These are phyloP conservation scores for Drosophila baimaii DNA, from an alignment of 1,140 invertebrate genomes.

Conservation along the genomic window DNA sequence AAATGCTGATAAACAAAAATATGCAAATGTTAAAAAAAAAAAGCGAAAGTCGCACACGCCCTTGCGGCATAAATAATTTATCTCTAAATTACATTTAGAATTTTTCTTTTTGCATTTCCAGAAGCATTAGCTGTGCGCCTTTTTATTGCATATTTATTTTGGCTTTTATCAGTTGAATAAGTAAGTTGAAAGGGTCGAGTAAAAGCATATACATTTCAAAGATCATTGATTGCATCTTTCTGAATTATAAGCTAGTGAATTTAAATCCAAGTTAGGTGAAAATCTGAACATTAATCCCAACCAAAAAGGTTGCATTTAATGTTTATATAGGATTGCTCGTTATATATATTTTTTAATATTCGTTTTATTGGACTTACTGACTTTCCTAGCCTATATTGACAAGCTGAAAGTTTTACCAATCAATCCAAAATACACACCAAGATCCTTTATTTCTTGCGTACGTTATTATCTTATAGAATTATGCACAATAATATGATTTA, in stretches of 20 bases:
- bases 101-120: background rate
- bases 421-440: too few relatives aligned
- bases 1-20: conserved; percentile 21
- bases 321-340: too few relatives aligned
- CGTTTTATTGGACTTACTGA: too few relatives aligned
- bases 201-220: background rate
- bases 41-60: conserved; percentile 17
- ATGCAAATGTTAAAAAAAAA: conserved; percentile 46
- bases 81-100: conserved; percentile 10
- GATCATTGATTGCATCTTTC: background rate
- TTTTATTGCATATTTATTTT: conserved; percentile 1
- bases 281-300: background rate
- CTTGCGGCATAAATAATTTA: conserved; percentile 14
- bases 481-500: background rate
- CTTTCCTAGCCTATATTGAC: too few relatives aligned
- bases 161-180: background rate
- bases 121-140: background rate
- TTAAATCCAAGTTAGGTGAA: background rate
- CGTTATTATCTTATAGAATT: background rate
- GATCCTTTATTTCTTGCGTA: background rate
- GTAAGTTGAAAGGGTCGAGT: background rate
- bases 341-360: too few relatives aligned
- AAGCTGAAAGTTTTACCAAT: too few relatives aligned
- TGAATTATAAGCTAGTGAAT: background rate
- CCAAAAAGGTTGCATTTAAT: too few relatives aligned